phyloP scores from a whole-genome alignment of 2,888 invertebrate genomes.

The Ormyrus rosae region DNA sequence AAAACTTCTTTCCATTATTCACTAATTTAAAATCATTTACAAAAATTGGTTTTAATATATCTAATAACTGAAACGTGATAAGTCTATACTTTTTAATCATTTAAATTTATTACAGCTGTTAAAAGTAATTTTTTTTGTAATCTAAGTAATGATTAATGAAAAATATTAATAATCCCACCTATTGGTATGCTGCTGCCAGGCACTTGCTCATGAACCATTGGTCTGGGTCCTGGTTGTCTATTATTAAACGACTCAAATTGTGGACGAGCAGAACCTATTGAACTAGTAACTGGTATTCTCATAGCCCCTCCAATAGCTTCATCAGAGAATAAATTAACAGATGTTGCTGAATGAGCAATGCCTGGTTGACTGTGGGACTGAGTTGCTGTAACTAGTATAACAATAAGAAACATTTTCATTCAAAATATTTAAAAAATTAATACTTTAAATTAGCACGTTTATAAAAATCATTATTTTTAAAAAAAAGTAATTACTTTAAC shows the following conservation, averaged over 20 bases:
- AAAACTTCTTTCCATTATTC: too few relatives aligned
- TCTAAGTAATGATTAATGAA: too few relatives aligned
- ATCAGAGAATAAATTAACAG: slow-evolving; percentile 53
- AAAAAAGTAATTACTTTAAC: not conserved
- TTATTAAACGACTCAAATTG: slow-evolving; percentile 49
- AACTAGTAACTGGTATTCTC: slow-evolving; percentile 57
- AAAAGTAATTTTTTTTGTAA: too few relatives aligned
- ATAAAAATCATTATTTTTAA: not conserved
- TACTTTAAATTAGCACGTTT: not conserved
- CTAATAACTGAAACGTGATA: too few relatives aligned
- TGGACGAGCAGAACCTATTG: slow-evolving; percentile 53
- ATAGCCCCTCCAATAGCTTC: slow-evolving; percentile 47
- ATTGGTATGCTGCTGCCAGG: slow-evolving; percentile 47
- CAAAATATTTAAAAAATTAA: not conserved
- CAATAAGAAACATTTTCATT: not conserved
- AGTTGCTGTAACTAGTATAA: slow-evolving; percentile 49
- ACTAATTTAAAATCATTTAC: too few relatives aligned
- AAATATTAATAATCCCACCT: slow-evolving; percentile 32
- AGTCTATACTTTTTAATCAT: too few relatives aligned
- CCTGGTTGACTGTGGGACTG: slow-evolving; percentile 53
- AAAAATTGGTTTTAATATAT: too few relatives aligned
- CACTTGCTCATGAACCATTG: slow-evolving; percentile 55
- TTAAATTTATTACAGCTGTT: too few relatives aligned
- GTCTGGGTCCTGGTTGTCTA: slow-evolving; percentile 48
- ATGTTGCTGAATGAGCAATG: slow-evolving; percentile 53